phyloP scores from a whole-genome alignment of 2,797 vertebrate species.

The Falco berigora region DNA sequence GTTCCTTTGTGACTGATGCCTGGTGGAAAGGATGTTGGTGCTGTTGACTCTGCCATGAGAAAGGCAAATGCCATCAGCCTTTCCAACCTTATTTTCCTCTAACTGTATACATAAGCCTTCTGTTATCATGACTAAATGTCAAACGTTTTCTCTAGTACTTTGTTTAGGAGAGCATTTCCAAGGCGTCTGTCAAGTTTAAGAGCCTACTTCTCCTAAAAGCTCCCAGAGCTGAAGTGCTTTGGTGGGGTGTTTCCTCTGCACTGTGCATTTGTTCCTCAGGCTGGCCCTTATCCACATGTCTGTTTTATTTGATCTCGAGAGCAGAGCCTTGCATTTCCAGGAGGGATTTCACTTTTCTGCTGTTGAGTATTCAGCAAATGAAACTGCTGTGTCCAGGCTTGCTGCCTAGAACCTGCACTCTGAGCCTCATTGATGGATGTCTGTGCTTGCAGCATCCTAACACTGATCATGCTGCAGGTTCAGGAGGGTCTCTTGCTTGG shows the following conservation, averaged over 20 bases:
- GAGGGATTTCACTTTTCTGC: not conserved
- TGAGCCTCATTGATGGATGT: fast-evolving
- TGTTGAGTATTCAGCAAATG: not conserved
- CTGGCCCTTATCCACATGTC: not conserved
- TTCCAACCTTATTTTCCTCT: not conserved
- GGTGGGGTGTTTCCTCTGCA: not conserved
- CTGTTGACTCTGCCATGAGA: not conserved
- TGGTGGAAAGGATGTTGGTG: not conserved
- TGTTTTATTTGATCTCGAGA: not conserved
- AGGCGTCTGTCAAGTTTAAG: not conserved
- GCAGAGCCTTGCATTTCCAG: not conserved
- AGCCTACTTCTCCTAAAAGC: not conserved
- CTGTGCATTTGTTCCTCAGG: not conserved
- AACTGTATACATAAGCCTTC: not conserved
- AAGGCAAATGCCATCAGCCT: not conserved
- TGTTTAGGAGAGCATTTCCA: not conserved
- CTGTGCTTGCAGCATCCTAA: not conserved
- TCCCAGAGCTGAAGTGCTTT: not conserved
- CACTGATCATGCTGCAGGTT: fast-evolving
- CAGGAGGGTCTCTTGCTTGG: not conserved
- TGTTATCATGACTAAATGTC: not conserved
- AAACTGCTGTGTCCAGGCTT: not conserved
- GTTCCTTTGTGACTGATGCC: not conserved
- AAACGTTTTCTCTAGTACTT: not conserved
- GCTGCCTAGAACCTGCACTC: not conserved